These are phyloP conservation scores for human DNA, from an alignment of 2,113 vertebrate species.

Conservation along the genomic window GRCh38 chr15:66290501-66291000, in stretches of 20 bases:
- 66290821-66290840: neutral
- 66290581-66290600: neutral
- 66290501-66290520: neutral
- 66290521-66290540: neutral
- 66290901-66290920: neutral
- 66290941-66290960: neutral
- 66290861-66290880: neutral
- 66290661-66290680: neutral
- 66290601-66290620: neutral
- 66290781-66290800: neutral
- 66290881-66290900: neutral
- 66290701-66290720: neutral
- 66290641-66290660: neutral
- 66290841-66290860: neutral
- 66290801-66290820: neutral
- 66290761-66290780: neutral
- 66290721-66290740: no score
- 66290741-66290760: neutral
- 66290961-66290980: neutral
- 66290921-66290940: neutral
- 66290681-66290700: neutral
- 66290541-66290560: neutral
- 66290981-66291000: neutral
- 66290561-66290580: neutral
- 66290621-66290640: neutral